Evolutionary conservation across 2,797 vertebrate species (phyloP), one percentile per base, ranked within the genome.

Genomic region (Malurus splendens): DNA sequence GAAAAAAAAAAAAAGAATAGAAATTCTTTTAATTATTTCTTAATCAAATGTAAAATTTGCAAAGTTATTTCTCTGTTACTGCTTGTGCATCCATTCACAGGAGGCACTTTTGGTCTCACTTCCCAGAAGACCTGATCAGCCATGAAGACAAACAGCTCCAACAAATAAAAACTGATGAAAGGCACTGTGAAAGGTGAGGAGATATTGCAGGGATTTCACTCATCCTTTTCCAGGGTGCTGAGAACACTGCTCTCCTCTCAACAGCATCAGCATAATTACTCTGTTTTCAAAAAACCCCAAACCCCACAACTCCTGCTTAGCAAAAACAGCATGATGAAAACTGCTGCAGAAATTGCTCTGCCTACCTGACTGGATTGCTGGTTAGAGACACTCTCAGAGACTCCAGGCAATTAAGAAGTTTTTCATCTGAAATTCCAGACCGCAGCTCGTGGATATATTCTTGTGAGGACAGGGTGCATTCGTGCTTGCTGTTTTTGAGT

Each of bases 301-400:
- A 52, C 30, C 75, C 14, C 75, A 76, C 56, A 51, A 52, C 14
- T n/a, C 62, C 12, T 20, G 45, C 41, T 86, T 15, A 44, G 30
- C 20, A 82, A 84, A 86, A 70, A 12, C 48, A 59, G 24, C 36
- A 57, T 25, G 39, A 85, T 47, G 50, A 64, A 52, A 88, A 71
- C 20, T 7, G 13, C n/a, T 92, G 86, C 38, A 85, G 22, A 47
- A 93, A 79, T 42, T 87, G 82, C 14, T 52, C 16, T 55, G 96
- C 98, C 93, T 91, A 99, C 99, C 99, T 99, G 96, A 99, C 99
- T 48, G 99, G 99, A 96, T 99, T 99, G 96, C 99, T 99, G 66
- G 99, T 99, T 95, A 99, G 98, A 97, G 99, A 99, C 68, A 99
- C 99, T 59, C 99, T 96, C 94, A 99, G 96, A 54, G 99, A 99